Evolutionary conservation across 2,888 invertebrate genomes (phyloP), one percentile per base, ranked within the genome.

Genomic region (Sinopyrophorus schimmeli): DNA sequence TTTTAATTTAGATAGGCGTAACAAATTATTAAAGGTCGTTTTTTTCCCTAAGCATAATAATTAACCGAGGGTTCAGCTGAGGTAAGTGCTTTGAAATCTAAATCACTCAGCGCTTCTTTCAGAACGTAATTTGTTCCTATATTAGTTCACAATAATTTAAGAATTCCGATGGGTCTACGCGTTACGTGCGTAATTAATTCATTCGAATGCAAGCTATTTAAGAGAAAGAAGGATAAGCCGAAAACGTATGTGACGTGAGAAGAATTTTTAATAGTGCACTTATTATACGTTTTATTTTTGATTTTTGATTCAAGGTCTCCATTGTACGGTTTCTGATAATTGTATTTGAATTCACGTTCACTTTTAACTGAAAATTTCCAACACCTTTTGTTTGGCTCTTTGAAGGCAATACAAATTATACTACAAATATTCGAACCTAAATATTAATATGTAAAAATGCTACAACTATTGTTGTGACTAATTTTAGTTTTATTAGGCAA

Each of bases 121-220:
- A 7, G n/a, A 12, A 11, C 12, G 2, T 21, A 21, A 34, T 34
- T 34, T 23, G 21, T 15, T 12, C 14, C 34, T 34, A 23, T 21
- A 34, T 32, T 34, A 34, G 34, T 20, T 23, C 34, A 21, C 23
- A 15, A 23, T 23, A 34, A 15, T 34, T 21, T 14, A 23, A 14
- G 12, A 10, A 34, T 34, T 34, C 34, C 20, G 2, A 34, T 12
- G 21, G 21, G 21, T n/a, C 14, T 34, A 34, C 21, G 10, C 34
- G 21, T 21, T 20, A 20, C 20, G 12, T 34, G 34, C 20, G 34
- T 34, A 34, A 34, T 34, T 34, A 34, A 34, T 34, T 20, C 34
- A 21, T n/a, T n/a, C n/a, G 14, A n/a, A 12, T 14, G 12, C 6
- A 12, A 9, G 34, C 21, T 17, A 11, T 11, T 17, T 32, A 10